phyloP scores from a whole-genome alignment of 1,140 invertebrate genomes.

The Mactra quadrangularis region DNA sequence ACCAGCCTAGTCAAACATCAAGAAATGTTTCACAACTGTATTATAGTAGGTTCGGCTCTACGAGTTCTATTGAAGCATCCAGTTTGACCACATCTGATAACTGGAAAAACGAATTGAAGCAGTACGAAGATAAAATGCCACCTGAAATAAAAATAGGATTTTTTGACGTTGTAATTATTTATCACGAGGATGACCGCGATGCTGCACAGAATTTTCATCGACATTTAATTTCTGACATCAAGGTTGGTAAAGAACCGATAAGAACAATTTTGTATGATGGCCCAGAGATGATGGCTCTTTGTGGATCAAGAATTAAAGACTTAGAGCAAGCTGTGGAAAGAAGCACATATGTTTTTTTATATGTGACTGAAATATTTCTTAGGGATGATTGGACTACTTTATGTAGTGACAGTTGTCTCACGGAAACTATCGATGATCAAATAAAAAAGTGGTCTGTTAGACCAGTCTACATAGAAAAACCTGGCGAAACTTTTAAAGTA shows the following conservation, averaged over 20 bases:
- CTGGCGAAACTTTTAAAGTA: constrained; percentile 67
- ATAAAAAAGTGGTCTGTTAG: constrained; percentile 72
- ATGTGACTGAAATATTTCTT: constrained; percentile 67
- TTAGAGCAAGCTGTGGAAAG: constrained; percentile 62
- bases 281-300: constrained; percentile 54
- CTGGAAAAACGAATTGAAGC: constrained; percentile 43
- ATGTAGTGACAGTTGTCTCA: constrained; percentile 69
- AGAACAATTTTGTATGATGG: constrained; percentile 66
- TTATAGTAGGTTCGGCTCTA: constrained; percentile 33
- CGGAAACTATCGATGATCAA: constrained; percentile 68
- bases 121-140: constrained; percentile 50
- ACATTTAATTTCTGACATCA: constrained; percentile 64
- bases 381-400: constrained; percentile 67
- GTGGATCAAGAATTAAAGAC: constrained; percentile 53
- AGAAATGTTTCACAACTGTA: too few relatives aligned
- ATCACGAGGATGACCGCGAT: constrained; percentile 64
- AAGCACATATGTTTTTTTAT: constrained; percentile 71
- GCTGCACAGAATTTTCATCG: constrained; percentile 52
- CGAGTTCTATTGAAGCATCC: background rate
- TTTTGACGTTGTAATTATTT: constrained; percentile 70
- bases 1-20: too few relatives aligned
- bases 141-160: constrained; percentile 58
- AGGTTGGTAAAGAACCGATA: constrained; percentile 17
- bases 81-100: constrained; percentile 18
- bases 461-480: constrained; percentile 67